Evolutionary conservation across 2,797 vertebrate genomes (phyloP), one percentile per base, ranked within the genome.

Genomic region (Sebastes reedi): DNA sequence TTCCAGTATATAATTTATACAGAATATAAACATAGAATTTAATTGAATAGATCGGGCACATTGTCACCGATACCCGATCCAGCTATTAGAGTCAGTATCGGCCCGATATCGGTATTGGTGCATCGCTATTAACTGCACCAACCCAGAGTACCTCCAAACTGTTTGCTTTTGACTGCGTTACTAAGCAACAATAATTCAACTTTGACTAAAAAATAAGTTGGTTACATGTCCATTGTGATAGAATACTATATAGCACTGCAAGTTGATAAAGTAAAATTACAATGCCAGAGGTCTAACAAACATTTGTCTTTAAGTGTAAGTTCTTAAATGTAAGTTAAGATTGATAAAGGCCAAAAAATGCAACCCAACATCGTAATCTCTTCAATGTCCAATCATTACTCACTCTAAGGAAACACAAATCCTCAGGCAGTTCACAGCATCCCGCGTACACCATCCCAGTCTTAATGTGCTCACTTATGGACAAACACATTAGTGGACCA

Each of bases 401-500:
- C 79, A 66, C 71, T 75, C 18, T 20, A 54, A 12, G 27, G 74
- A 79, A 85, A 82, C 61, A 77, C 68, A 78, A 90, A 88, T 91
- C 94, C 93, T 84, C 46, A 34, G 94, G 94, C 94, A 76, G 61
- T 76, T 86, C 82, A 8, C 86, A 80, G 79, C 88, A 11, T 67
- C 78, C 79, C 46, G 8, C 65, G 14, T 54, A 11, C 61, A 30
- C 72, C 79, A 60, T 76, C 72, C 55, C 70, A 2, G 25, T 54
- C 83, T 79, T 94, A 94, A 94, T 94, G 92, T 87, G 83, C 84
- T 94, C 89, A 79, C 91, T 95, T 92, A 95, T 94, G 94, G 91
- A 93, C 92, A 91, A 95, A 93, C 90, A 93, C 95, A 96, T 96
- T 95, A 95, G 90, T 39, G 74, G 80, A 69, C 79, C 76, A 87